Percentiles rank a stretch among this genome's conserved stretches.
phyloP scores from a whole-genome alignment of 2,888 invertebrate species.

The Cataglyphis rosenhaueri region DNA sequence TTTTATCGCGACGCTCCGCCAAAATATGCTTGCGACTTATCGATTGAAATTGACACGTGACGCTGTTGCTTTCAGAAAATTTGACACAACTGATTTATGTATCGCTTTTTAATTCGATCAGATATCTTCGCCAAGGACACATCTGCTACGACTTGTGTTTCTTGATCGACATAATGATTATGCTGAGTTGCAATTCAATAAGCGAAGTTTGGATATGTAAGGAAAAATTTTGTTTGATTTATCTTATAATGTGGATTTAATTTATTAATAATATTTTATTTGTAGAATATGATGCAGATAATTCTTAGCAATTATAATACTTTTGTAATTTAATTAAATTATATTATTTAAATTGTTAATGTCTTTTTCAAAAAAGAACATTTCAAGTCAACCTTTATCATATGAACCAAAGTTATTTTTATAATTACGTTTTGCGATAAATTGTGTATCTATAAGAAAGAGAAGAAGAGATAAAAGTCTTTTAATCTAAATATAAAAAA shows the following conservation, averaged over 20 bases:
- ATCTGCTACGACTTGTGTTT: conserved; percentile 5
- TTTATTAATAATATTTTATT: conserved; percentile 9
- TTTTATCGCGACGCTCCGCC: conserved; percentile 7
- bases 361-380: neutral
- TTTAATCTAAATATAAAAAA: neutral
- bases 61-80: conserved; percentile 22
- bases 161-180: conserved; percentile 19
- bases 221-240: neutral
- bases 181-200: neutral
- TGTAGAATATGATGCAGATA: neutral
- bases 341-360: neutral
- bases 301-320: neutral
- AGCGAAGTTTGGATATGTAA: neutral
- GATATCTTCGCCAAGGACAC: conserved; percentile 34
- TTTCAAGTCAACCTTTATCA: neutral
- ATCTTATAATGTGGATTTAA: neutral
- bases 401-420: neutral
- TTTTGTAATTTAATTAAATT: neutral
- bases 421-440: neutral
- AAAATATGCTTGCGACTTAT: conserved; percentile 41
- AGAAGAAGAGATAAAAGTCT: neutral
- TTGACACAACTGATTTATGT: conserved; percentile 40
- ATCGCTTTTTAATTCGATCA: conserved; percentile 39
- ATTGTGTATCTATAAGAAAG: neutral
- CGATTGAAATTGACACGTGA: conserved; percentile 39